Evolutionary conservation across 2,113 vertebrate species (phyloP).

Genomic region (Notiomystis cincta): DNA sequence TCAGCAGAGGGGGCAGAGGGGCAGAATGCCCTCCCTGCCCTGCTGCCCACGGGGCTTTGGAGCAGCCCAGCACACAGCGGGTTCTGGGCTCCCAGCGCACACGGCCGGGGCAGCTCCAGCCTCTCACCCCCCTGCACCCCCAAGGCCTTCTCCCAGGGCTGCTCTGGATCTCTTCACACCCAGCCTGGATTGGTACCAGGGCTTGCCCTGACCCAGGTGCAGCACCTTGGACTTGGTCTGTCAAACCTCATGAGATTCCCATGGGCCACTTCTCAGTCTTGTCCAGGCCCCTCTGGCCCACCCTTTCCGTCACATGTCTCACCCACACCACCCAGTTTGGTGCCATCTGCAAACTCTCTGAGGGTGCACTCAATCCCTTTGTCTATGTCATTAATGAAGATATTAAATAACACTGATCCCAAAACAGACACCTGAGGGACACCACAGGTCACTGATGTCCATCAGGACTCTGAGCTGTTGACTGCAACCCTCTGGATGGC

Average conservation of each 20-base stretch:
- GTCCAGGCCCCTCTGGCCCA: neutral
- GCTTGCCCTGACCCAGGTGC: fast-evolving
- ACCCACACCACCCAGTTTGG: neutral
- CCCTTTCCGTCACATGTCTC: neutral
- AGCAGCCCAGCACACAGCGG: neutral
- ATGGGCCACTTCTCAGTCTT: neutral
- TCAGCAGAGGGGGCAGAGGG: neutral
- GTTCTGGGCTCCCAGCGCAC: neutral
- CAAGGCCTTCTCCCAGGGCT: neutral
- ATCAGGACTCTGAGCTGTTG: neutral
- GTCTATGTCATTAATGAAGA: neutral
- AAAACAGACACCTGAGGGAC: neutral
- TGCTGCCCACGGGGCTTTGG: neutral
- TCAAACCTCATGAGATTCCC: neutral
- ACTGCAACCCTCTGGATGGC: neutral
- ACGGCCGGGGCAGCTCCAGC: neutral
- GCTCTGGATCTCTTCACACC: neutral
- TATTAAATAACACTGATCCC: neutral
- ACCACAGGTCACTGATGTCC: neutral
- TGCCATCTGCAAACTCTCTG: neutral
- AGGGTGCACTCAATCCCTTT: neutral
- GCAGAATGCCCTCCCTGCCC: neutral
- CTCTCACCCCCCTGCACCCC: neutral
- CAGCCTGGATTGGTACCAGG: neutral
- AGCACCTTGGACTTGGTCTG: neutral